Percentiles rank a stretch among this genome's conserved stretches.
These are phyloP conservation scores for Phyllotis vaccarum DNA, from an alignment of 2,797 vertebrate genomes.

Conservation along the genomic window DNA sequence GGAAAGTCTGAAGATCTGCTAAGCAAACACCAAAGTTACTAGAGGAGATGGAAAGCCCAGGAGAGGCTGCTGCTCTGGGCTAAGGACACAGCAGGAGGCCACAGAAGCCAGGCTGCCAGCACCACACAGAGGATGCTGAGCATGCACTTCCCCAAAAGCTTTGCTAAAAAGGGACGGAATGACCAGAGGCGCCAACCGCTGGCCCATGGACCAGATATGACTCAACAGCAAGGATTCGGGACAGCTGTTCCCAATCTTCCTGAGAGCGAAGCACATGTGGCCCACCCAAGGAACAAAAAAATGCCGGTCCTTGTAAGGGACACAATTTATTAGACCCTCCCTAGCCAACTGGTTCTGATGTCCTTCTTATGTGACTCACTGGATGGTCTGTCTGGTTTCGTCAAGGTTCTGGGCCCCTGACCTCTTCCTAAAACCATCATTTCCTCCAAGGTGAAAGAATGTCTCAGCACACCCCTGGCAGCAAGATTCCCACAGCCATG, in stretches of 20 bases:
- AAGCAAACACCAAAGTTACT: neutral
- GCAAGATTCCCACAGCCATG: neutral
- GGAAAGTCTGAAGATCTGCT: neutral
- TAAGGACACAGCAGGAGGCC: constrained; percentile 47
- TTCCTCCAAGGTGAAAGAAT: constrained; percentile 65
- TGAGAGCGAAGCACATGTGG: constrained; percentile 46
- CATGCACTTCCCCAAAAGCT: constrained; percentile 31
- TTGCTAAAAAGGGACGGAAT: constrained; percentile 52
- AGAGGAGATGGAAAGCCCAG: neutral
- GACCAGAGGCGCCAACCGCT: constrained; percentile 66
- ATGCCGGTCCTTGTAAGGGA: neutral
- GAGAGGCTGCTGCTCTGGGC: neutral
- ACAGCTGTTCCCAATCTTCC: constrained; percentile 72
- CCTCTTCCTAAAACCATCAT: constrained; percentile 25
- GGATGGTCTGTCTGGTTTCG: neutral
- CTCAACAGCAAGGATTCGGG: constrained; percentile 40
- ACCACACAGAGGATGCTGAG: constrained; percentile 43
- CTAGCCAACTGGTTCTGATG: constrained; percentile 27
- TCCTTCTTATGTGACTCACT: constrained; percentile 33
- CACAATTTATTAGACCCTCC: constrained; percentile 57
- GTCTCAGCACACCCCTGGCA: neutral
- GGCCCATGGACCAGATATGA: constrained; percentile 61
- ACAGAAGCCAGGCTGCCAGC: constrained; percentile 27
- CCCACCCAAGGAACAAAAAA: constrained; percentile 66
- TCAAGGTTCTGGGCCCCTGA: neutral